Conservation (phyloP, 2,113 vertebrate species). For the Sinocyclocheilus anophthalmus region DNA sequence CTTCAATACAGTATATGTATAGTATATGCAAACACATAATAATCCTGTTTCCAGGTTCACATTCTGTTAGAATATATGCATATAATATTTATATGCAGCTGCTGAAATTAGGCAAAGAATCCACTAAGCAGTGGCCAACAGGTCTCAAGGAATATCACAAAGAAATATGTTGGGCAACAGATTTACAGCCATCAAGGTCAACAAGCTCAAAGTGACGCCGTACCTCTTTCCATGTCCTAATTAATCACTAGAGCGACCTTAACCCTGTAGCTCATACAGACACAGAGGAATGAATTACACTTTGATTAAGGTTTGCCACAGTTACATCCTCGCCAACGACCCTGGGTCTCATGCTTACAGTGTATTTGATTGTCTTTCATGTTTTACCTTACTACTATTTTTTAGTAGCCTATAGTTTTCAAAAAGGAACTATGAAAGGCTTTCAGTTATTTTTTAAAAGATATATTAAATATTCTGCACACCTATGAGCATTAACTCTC, state of each 20-base stretch:
- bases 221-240: slow-evolving; percentile 60
- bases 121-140: slow-evolving; percentile 39
- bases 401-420: neutral
- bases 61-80: neutral
- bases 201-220: slow-evolving; percentile 53
- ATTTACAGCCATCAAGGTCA: slow-evolving; percentile 55
- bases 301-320: slow-evolving; percentile 58
- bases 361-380: neutral
- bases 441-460: neutral
- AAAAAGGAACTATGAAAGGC: neutral
- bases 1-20: neutral
- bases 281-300: slow-evolving; percentile 58
- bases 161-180: slow-evolving; percentile 48
- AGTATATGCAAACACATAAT: neutral
- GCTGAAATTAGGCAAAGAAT: slow-evolving; percentile 34
- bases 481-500: neutral
- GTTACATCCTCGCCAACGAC: slow-evolving; percentile 37
- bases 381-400: neutral
- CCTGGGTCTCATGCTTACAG: neutral
- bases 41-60: neutral
- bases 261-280: slow-evolving; percentile 39
- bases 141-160: slow-evolving; percentile 54
- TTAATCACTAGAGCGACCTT: slow-evolving; percentile 58
- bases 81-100: slow-evolving; percentile 31
- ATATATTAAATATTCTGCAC: neutral